Evolutionary conservation across 2,113 vertebrate genomes (phyloP).

Genomic region (Passer montanus): DNA sequence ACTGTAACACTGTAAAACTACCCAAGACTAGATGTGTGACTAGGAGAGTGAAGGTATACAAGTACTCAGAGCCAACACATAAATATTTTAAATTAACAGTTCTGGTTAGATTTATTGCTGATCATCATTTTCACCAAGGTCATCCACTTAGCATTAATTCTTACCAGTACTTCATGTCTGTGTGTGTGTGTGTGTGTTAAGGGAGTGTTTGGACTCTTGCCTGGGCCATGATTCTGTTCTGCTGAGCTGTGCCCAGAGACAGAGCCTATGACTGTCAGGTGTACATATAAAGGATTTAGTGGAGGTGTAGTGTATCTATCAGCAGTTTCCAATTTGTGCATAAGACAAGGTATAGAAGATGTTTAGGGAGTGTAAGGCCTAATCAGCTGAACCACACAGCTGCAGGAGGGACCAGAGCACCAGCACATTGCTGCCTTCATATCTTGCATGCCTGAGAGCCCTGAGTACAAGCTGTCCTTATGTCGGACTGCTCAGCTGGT

Average conservation of each 20-base stretch:
- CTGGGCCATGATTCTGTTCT: background rate
- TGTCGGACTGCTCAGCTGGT: background rate
- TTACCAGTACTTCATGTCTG: accelerated
- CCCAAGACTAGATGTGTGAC: background rate
- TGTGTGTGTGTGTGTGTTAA: background rate
- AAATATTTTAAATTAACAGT: background rate
- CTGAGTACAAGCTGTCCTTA: background rate
- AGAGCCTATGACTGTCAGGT: background rate
- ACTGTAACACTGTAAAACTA: background rate
- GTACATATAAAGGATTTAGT: background rate
- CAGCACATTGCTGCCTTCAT: background rate
- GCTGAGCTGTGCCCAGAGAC: background rate
- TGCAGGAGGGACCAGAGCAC: background rate
- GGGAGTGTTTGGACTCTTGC: background rate
- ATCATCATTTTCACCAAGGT: background rate
- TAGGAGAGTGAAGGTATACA: background rate
- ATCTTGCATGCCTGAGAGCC: too few relatives aligned
- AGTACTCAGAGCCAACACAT: background rate
- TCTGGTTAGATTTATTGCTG: background rate
- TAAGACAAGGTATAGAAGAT: background rate
- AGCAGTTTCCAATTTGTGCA: background rate
- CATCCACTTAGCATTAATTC: background rate
- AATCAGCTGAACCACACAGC: background rate
- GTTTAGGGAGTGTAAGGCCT: background rate
- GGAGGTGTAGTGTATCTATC: background rate